Percentiles rank a stretch among this genome's conserved stretches.
phyloP scores from a whole-genome alignment of 2,888 invertebrate genomes.

The Acanthacorydalis orientalis region DNA sequence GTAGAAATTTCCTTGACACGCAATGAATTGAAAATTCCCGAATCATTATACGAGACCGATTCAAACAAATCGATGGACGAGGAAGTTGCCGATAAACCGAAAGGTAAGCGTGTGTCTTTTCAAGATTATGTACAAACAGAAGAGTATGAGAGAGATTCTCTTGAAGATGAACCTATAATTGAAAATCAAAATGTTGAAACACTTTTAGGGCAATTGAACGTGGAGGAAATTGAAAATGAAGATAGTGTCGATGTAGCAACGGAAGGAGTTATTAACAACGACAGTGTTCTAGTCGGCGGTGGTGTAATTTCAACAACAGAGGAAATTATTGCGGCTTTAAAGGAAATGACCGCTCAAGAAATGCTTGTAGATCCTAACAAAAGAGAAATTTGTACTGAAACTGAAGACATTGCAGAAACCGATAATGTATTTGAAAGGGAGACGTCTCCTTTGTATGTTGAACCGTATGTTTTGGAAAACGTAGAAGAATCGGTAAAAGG shows the following conservation, averaged over 20 bases:
- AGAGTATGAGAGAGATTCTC: neutral
- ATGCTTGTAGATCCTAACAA: too few species aligned
- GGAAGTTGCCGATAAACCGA: neutral
- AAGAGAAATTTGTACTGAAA: too few species aligned
- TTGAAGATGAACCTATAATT: neutral
- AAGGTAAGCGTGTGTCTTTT: neutral
- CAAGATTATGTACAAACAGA: neutral
- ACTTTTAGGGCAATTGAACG: too few species aligned
- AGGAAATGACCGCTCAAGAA: too few species aligned
- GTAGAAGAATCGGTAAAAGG: too few species aligned
- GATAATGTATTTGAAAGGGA: too few species aligned
- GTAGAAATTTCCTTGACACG: neutral
- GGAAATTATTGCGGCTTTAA: too few species aligned
- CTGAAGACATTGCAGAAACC: too few species aligned
- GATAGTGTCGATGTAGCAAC: neutral
- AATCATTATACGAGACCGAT: constrained; percentile 2
- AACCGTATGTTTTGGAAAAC: too few species aligned
- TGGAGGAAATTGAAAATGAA: too few species aligned
- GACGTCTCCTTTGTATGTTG: too few species aligned
- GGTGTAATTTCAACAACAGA: neutral
- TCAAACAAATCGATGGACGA: constrained; percentile 3
- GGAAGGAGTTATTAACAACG: neutral
- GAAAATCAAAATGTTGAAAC: too few species aligned
- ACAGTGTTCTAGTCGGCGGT: neutral
- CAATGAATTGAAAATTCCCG: constrained; percentile 1